Conservation (phyloP, 2,113 vertebrate genomes). For the Melanerpes aurifrons region DNA sequence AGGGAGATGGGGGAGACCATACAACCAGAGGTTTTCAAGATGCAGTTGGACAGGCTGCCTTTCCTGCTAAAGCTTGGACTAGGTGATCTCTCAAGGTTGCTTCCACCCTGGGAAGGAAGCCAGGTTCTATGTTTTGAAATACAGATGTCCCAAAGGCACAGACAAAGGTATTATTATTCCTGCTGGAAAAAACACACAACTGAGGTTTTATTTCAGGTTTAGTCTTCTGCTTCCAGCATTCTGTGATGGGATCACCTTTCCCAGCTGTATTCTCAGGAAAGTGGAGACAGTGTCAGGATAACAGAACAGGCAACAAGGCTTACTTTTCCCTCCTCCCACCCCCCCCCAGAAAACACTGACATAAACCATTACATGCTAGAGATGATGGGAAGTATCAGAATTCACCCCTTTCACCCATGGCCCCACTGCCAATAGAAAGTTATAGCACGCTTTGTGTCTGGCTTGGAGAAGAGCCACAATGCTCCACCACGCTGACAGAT, state of each 20-base stretch:
- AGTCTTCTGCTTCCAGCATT: not conserved
- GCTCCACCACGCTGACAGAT: not conserved
- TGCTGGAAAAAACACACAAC: not conserved
- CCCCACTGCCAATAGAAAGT: not conserved
- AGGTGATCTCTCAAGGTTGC: not conserved
- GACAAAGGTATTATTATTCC: not conserved
- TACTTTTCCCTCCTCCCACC: not conserved
- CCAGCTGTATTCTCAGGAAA: not conserved
- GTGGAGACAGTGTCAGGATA: not conserved
- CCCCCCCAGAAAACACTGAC: accelerated
- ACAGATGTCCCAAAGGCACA: not conserved
- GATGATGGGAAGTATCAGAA: not conserved
- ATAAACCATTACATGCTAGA: not conserved
- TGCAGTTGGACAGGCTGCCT: not conserved
- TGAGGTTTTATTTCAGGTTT: not conserved
- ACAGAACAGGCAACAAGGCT: not conserved
- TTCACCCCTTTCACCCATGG: not conserved
- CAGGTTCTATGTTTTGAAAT: not conserved
- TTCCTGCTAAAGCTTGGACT: not conserved
- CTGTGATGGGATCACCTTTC: not conserved
- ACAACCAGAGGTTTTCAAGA: not conserved
- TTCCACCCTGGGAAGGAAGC: not conserved
- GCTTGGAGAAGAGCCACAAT: not conserved
- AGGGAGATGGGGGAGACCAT: not conserved
- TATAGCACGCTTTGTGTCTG: not conserved